Base-by-base conservation (phyloP, 1,140 invertebrate species). In the Adoxophyes honmai region DNA sequence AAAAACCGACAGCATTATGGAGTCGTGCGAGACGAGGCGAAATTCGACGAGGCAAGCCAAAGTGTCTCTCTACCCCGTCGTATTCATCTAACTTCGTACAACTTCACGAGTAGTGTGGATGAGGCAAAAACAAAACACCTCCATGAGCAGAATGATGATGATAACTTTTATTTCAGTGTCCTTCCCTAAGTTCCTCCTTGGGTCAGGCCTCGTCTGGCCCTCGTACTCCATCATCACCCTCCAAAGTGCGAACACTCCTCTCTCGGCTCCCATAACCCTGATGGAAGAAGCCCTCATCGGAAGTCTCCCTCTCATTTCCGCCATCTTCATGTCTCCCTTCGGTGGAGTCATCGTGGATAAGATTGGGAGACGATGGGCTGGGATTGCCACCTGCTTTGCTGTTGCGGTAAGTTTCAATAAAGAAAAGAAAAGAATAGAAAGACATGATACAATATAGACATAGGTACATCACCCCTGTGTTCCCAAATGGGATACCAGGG, bases 381-480 rank as follows among this genome's bases (percentile, higher is more conserved):
- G 42, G 6, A 48, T 48, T 11, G 18, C 21, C 11, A 48, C 42
- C 0, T 21, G 28, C 21, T 10, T 4, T 11, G 18, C 21, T 10
- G 42, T 48, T 21, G 42, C 42, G 16, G 42, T 48, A 11, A 48
- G 42, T 48, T n/a, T n/a, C n/a, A n/a, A n/a, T n/a, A n/a, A n/a
- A n/a, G n/a, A n/a, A n/a, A n/a, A n/a, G n/a, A n/a, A n/a, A n/a
- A n/a, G n/a, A n/a, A n/a, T n/a, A n/a, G n/a, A n/a, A n/a, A n/a
- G n/a, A n/a, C n/a, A n/a, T n/a, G n/a, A n/a, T n/a, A n/a, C n/a
- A n/a, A n/a, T n/a, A n/a, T n/a, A n/a, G n/a, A n/a, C n/a, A n/a
- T n/a, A n/a, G n/a, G n/a, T n/a, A n/a, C n/a, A n/a, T n/a, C n/a
- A n/a, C n/a, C n/a, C n/a, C n/a, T n/a, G n/a, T n/a, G n/a, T n/a